Percentiles rank a stretch among this genome's conserved stretches.
phyloP scores from a whole-genome alignment of 2,888 invertebrate species.

The Esperia sulphurella region DNA sequence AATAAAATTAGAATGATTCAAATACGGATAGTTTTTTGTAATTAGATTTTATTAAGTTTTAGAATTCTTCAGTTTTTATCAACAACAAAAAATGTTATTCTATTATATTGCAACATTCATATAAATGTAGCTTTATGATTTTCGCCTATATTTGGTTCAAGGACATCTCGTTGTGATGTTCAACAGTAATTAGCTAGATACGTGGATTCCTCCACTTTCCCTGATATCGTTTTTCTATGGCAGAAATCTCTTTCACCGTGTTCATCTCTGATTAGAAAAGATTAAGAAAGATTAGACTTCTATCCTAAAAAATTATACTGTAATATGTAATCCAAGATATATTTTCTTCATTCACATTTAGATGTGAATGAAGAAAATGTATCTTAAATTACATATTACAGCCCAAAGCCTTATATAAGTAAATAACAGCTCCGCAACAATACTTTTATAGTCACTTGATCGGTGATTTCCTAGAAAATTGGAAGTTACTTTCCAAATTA shows the following conservation, averaged over 20 bases:
- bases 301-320: too few species aligned
- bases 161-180: slow-evolving; percentile 15
- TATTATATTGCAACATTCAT: neutral
- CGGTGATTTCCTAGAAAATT: slow-evolving; percentile 4
- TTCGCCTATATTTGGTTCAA: slow-evolving; percentile 9
- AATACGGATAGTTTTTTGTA: too few species aligned
- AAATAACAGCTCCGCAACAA: too few species aligned
- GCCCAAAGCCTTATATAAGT: neutral
- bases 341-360: too few species aligned
- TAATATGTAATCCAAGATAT: too few species aligned
- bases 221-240: slow-evolving; percentile 39
- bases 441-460: neutral
- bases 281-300: too few species aligned
- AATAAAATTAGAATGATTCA: too few species aligned
- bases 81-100: too few species aligned
- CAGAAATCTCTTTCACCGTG: slow-evolving; percentile 35
- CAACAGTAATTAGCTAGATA: slow-evolving; percentile 41
- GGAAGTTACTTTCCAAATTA: neutral
- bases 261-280: too few species aligned
- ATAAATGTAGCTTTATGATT: neutral
- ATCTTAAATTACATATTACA: slow-evolving; percentile 7
- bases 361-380: slow-evolving; percentile 11
- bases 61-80: too few species aligned
- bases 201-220: slow-evolving; percentile 30
- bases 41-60: too few species aligned